Base-by-base conservation (phyloP, 2,113 vertebrate species). In the Synodontis membranacea region DNA sequence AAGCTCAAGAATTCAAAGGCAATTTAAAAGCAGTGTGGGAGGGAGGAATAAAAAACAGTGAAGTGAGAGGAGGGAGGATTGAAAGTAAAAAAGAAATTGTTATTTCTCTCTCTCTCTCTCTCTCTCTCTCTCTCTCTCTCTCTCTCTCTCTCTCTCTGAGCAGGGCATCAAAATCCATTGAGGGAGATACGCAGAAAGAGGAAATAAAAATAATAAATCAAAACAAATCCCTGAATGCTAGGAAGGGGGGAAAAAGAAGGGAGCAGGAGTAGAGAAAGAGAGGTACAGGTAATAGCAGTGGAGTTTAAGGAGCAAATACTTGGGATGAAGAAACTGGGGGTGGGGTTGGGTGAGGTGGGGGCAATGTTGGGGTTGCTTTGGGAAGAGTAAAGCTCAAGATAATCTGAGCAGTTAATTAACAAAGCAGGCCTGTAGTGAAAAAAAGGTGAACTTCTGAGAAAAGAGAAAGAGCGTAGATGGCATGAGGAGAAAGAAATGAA, bases 21-120 rank as follows among this genome's bases (percentile, higher is more conserved):
- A 96, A 96, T 96, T 95, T 95, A 95, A 95, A 95, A 94, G 93
- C 93, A 92, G 94, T 94, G 95, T 96, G 94, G 95, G 94, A 96
- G 95, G 94, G 93, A 94, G 91, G 93, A 94, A 94, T 93, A 93
- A 94, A 94, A 93, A 94, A 94, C 93, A 93, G 93, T 93, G 92
- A 94, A 89, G 94, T 93, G 93, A 92, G 88, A 92, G 89, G 93
- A 94, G 93, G 94, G 93, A 94, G 92, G 91, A 93, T 91, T 93
- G 93, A 94, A 96, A 94, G 92, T 92, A 92, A 94, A 92, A 94
- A 90, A 94, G 91, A 94, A 92, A 92, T 92, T 94, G 93, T 94
- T 95, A 93, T 95, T 93, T 91, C 91, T 91, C 75, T 25, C 80
- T 62, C n/a, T 58, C 52, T 25, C 79, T 37, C 75, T 86, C 80